A percentile compares a stretch with the other conserved stretches of the same genome.
These are phyloP conservation scores for Chloropsis hardwickii DNA, from an alignment of 2,113 vertebrate species.

Conservation along the genomic window DNA sequence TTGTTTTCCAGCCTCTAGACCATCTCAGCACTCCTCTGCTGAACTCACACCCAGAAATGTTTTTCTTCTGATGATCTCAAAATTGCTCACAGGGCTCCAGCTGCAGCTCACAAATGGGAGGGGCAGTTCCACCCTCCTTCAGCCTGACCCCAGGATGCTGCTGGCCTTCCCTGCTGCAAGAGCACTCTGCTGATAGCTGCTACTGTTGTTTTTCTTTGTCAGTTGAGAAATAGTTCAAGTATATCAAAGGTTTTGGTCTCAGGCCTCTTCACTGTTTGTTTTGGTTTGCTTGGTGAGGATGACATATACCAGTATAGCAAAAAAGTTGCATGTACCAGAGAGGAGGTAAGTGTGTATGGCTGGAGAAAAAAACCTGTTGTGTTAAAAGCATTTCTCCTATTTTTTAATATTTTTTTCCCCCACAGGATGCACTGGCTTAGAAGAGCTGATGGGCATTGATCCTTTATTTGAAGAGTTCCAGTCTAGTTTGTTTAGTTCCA, in stretches of 20 bases:
- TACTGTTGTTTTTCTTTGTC: not conserved
- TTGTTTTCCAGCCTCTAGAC: not conserved
- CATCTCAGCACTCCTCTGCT: not conserved
- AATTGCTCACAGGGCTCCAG: not conserved
- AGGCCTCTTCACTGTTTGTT: not conserved
- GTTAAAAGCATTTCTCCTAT: not conserved
- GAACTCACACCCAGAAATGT: not conserved
- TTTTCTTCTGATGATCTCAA: not conserved
- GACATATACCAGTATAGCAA: not conserved
- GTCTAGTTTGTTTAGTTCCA: conserved; percentile 84
- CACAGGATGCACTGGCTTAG: conserved; percentile 91
- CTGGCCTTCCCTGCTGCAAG: not conserved
- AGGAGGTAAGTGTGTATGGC: not conserved
- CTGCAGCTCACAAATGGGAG: not conserved
- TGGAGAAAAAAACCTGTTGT: not conserved
- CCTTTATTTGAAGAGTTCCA: conserved; percentile 85
- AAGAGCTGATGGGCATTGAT: conserved; percentile 91
- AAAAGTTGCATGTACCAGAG: not conserved
- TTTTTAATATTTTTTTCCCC: not conserved
- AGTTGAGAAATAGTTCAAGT: not conserved
- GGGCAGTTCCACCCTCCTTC: not conserved
- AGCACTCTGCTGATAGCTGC: not conserved
- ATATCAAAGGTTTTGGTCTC: not conserved
- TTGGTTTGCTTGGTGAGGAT: not conserved
- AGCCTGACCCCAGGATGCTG: not conserved